A percentile compares a stretch with the other conserved stretches of the same genome.
Conservation (phyloP, 2,888 invertebrate species). For the Imbricaverruca yamaguchii region DNA sequence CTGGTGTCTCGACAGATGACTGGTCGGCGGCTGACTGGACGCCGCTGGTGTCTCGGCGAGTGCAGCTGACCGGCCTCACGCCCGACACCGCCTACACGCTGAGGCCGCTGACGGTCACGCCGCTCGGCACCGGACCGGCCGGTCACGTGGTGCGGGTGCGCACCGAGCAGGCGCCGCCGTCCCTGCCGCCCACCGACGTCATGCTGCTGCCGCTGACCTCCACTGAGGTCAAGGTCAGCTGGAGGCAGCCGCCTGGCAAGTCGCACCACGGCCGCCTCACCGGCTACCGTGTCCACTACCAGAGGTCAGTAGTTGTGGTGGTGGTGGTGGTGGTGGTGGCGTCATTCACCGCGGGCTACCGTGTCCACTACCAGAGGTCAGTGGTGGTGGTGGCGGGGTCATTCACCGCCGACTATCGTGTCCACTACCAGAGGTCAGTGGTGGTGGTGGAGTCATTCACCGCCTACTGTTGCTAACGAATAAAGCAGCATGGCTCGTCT, state of each 20-base stretch:
- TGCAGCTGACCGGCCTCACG: slow-evolving; percentile 26
- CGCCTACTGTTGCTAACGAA: too few species aligned
- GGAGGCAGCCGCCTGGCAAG: slow-evolving; percentile 30
- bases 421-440: slow-evolving; percentile 26
- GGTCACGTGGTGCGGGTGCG: slow-evolving; percentile 27
- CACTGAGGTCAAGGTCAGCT: slow-evolving; percentile 30
- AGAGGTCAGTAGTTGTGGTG: slow-evolving; percentile 26
- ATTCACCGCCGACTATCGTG: slow-evolving; percentile 28
- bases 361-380: slow-evolving; percentile 24
- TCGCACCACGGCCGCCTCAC: slow-evolving; percentile 30
- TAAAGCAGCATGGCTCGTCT: too few species aligned
- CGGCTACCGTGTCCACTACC: slow-evolving; percentile 27
- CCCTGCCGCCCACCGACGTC: slow-evolving; percentile 28
- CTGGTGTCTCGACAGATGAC: not conserved
- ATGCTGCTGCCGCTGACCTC: slow-evolving; percentile 29
- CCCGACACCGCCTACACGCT: slow-evolving; percentile 31
- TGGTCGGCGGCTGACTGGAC: slow-evolving; percentile 26
- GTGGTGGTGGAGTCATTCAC: too few species aligned
- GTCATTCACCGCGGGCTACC: slow-evolving; percentile 30
- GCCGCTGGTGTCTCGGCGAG: slow-evolving; percentile 24
- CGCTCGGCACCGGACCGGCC: slow-evolving; percentile 27
- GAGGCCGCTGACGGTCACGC: slow-evolving; percentile 29
- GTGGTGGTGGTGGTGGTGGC: too few species aligned
- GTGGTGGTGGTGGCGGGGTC: too few species aligned
- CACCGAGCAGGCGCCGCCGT: slow-evolving; percentile 29